Evolutionary conservation across 2,888 invertebrate species (phyloP).

Genomic region (Bombylius major): DNA sequence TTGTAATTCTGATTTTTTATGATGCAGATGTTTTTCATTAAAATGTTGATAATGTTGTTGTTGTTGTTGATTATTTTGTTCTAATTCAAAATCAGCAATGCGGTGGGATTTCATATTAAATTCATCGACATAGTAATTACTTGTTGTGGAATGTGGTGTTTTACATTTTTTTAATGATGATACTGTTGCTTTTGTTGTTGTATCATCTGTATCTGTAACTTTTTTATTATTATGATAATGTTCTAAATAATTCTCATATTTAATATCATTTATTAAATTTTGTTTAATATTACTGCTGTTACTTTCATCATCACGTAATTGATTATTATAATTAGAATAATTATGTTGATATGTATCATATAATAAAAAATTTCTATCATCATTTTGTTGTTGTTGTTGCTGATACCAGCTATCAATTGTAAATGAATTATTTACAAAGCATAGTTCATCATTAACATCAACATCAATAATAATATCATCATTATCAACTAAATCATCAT

Average conservation of each 20-base stretch:
- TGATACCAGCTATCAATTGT: slow-evolving; percentile 19
- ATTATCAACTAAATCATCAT: slow-evolving; percentile 7
- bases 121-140: too few relatives aligned
- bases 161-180: too few relatives aligned
- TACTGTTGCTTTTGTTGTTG: too few relatives aligned
- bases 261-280: slow-evolving; percentile 10
- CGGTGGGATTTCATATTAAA: not conserved
- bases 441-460: slow-evolving; percentile 13
- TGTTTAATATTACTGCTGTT: slow-evolving; percentile 7
- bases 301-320: not conserved
- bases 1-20: too few relatives aligned
- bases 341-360: slow-evolving; percentile 2
- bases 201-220: not conserved
- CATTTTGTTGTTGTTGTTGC: slow-evolving; percentile 19
- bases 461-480: slow-evolving; percentile 11
- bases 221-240: slow-evolving; percentile 26
- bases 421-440: slow-evolving; percentile 20
- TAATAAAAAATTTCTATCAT: slow-evolving; percentile 2
- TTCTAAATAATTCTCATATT: slow-evolving; percentile 29
- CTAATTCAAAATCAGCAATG: not conserved
- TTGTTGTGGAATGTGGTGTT: too few relatives aligned
- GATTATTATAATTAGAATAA: not conserved
- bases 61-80: not conserved
- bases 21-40: too few relatives aligned
- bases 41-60: not conserved